Percentiles rank a stretch among this genome's conserved stretches.
These are phyloP conservation scores for Mycalesis mineus DNA, from an alignment of 2,888 invertebrate genomes.

Conservation along the genomic window DNA sequence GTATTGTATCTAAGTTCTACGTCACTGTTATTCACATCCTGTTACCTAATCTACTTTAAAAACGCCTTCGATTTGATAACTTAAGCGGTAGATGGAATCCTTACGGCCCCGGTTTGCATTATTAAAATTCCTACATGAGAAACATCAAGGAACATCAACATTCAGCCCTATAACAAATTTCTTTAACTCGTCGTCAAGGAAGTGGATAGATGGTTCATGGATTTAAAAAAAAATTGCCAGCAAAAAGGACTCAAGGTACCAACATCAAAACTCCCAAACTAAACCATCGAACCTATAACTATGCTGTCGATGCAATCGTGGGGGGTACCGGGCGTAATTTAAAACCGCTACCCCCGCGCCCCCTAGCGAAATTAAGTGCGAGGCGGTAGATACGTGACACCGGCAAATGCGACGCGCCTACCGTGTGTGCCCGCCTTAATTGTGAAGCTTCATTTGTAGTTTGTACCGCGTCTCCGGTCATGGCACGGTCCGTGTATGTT, in stretches of 20 bases:
- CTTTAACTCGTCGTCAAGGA: too few relatives aligned
- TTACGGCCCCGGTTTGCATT: too few relatives aligned
- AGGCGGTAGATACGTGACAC: slow-evolving; percentile 70
- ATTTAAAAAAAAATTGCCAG: too few relatives aligned
- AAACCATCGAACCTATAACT: slow-evolving; percentile 37
- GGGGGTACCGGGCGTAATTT: slow-evolving; percentile 65
- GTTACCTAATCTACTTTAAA: too few relatives aligned
- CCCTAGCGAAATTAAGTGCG: slow-evolving; percentile 71
- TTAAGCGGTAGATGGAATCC: too few relatives aligned
- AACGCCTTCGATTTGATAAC: too few relatives aligned
- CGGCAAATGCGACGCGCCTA: slow-evolving; percentile 70
- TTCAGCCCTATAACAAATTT: too few relatives aligned
- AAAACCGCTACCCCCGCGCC: slow-evolving; percentile 59
- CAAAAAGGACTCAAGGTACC: not conserved
- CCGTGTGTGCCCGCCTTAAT: slow-evolving; percentile 67
- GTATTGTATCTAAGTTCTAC: too few relatives aligned
- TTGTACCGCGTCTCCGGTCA: slow-evolving; percentile 45
- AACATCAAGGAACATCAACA: too few relatives aligned
- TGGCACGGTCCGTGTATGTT: slow-evolving; percentile 19
- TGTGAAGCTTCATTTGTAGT: slow-evolving; percentile 69
- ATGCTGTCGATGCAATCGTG: slow-evolving; percentile 47
- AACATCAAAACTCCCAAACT: slow-evolving; percentile 23
- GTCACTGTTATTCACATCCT: too few relatives aligned
- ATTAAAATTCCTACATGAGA: too few relatives aligned
- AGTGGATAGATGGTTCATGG: too few relatives aligned